These are phyloP conservation scores for Cyanistes caeruleus DNA, from an alignment of 2,113 vertebrate genomes.

Conservation along the genomic window DNA sequence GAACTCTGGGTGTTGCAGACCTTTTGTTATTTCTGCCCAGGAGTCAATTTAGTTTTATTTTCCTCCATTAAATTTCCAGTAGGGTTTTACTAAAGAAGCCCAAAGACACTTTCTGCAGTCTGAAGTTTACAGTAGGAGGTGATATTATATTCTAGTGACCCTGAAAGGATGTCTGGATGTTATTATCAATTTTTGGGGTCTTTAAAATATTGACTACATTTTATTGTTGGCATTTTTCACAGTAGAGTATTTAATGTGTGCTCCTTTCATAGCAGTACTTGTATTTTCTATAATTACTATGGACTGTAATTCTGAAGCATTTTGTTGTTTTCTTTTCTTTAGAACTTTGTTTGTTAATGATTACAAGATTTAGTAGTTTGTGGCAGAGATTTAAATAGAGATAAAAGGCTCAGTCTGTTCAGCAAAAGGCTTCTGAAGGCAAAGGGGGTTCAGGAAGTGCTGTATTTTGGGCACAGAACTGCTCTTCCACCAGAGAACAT, in stretches of 20 bases:
- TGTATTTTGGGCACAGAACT: neutral
- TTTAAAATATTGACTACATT: neutral
- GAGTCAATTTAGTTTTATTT: slow-evolving; percentile 6
- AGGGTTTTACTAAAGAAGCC: neutral
- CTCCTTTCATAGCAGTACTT: neutral
- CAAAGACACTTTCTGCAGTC: neutral
- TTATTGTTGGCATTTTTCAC: neutral
- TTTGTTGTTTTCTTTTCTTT: neutral
- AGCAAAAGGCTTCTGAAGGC: neutral
- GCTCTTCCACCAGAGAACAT: neutral
- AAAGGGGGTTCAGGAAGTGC: neutral
- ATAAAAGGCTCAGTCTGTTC: neutral
- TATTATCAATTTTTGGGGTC: neutral
- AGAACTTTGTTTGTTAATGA: neutral
- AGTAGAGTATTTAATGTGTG: neutral
- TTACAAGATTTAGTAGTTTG: neutral
- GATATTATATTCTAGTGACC: neutral
- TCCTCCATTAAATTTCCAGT: neutral
- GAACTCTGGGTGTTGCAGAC: neutral
- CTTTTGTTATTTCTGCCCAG: slow-evolving; percentile 13
- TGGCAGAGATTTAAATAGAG: neutral
- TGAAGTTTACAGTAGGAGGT: neutral
- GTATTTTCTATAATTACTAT: neutral
- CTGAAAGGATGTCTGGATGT: neutral
- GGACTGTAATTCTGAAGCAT: neutral